phyloP scores from a whole-genome alignment of 2,888 invertebrate genomes.

The Euplexia lucipara region DNA sequence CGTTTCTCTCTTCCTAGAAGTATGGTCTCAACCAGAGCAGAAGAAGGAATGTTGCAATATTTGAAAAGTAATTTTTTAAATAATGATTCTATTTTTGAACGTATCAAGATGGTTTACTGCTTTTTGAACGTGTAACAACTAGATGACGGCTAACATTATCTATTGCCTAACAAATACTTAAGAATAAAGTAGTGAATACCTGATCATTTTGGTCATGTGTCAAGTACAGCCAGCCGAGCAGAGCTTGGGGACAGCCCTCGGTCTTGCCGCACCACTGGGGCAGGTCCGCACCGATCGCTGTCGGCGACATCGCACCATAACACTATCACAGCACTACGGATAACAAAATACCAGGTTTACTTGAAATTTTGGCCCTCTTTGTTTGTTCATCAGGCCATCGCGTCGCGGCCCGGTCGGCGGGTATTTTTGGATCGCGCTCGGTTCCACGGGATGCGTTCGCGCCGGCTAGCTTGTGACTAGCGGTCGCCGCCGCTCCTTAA shows the following conservation, averaged over 20 bases:
- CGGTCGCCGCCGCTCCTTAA: constrained; percentile 83
- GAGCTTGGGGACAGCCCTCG: constrained; percentile 82
- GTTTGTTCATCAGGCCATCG: constrained; percentile 76
- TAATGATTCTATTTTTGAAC: constrained; percentile 59
- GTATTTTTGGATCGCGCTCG: constrained; percentile 84
- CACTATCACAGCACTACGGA: constrained; percentile 57
- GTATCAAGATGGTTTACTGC: constrained; percentile 33
- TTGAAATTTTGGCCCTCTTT: constrained; percentile 55
- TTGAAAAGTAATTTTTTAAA: constrained; percentile 8
- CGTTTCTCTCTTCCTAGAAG: constrained; percentile 17
- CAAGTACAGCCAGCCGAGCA: constrained; percentile 86
- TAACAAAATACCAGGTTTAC: constrained; percentile 30
- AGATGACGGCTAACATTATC: neutral
- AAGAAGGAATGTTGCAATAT: constrained; percentile 2
- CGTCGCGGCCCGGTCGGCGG: constrained; percentile 75
- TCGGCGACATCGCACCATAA: constrained; percentile 85
- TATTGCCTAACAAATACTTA: no score
- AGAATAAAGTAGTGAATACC: constrained; percentile 69
- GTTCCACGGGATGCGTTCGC: constrained; percentile 84
- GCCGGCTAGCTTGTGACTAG: constrained; percentile 84
- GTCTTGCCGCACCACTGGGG: constrained; percentile 87
- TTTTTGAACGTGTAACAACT: neutral
- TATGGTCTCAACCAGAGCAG: neutral
- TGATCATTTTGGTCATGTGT: constrained; percentile 87
- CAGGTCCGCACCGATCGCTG: constrained; percentile 84